Base-by-base conservation (phyloP, 1,140 invertebrate species). In the Drosophila quadrilineata region DNA sequence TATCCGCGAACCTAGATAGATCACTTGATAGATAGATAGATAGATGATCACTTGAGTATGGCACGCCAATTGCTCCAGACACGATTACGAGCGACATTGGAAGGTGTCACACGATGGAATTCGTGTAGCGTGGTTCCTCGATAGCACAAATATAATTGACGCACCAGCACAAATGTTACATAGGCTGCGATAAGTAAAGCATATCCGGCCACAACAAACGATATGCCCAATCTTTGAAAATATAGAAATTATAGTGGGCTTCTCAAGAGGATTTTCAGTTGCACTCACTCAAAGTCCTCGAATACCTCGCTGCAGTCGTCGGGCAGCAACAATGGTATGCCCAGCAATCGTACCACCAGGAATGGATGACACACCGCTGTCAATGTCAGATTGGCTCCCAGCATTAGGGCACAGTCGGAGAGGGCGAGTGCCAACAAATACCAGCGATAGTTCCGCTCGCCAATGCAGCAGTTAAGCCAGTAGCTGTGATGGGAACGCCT, bases 391-490 rank as follows among this genome's bases (percentile, higher is more conserved):
- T 91, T 88, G 3, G 90, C 87, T 6, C 88, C 89, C 49, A 91
- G 68, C 9, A 89, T 12, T 17, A 91, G 48, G 0, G 89, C 76
- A 36, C 66, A 58, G 9, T 88, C 58, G 6, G 71, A 70, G 3
- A 90, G 40, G 1, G 87, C 26, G 0, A 91, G 48, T 0, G 88
- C 86, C n/a, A 82, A 17, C 19, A 91, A 50, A 57, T 91, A 91
- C 62, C 79, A 89, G 16, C 67, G 66, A 41, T 90, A 88, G 62
- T 91, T 91, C 5, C 68, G 74, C 40, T 90, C 85, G 2, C 91
- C 91, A 60, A 91, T 90, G 57, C 91, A 91, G 52, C 91, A 91
- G 53, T 91, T 90, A 3, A 91, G 72, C 91, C 90, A 91, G 29
- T 49, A 89, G 56, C 80, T 85, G 41, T 90, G 89, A 71, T 90